Evolutionary conservation across 2,113 vertebrate genomes (phyloP).

Genomic region (Paralichthys olivaceus): DNA sequence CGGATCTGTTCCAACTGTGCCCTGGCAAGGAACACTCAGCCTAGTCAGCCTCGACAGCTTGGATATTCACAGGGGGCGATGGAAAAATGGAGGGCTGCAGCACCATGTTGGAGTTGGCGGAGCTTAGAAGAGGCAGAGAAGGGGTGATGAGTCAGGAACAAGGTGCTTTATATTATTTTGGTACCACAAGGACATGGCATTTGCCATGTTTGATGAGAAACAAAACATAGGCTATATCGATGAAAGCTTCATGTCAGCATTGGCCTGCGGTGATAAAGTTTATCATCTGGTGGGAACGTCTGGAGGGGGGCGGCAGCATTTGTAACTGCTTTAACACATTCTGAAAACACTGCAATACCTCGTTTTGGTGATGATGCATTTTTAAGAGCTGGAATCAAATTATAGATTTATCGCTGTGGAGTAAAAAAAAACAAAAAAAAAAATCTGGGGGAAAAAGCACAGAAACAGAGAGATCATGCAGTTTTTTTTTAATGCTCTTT

Average conservation of each 20-base stretch:
- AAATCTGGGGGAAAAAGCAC: neutral
- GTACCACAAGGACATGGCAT: constrained; percentile 63
- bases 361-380: constrained; percentile 28
- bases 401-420: constrained; percentile 22
- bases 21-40: constrained; percentile 79
- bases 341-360: constrained; percentile 22
- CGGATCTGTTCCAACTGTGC: constrained; percentile 83
- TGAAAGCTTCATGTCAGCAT: neutral
- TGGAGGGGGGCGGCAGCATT: constrained; percentile 10
- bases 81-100: constrained; percentile 74
- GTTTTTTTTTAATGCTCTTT: neutral
- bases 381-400: constrained; percentile 44
- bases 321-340: constrained; percentile 22
- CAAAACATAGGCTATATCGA: constrained; percentile 13
- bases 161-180: constrained; percentile 67
- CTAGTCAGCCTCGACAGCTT: constrained; percentile 84
- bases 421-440: constrained; percentile 26
- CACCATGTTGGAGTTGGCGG: constrained; percentile 49
- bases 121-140: constrained; percentile 33
- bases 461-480: neutral
- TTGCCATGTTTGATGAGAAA: constrained; percentile 45
- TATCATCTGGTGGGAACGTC: constrained; percentile 39
- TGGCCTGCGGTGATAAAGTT: constrained; percentile 40
- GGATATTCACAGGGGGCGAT: constrained; percentile 81
- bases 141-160: constrained; percentile 63